Base-by-base conservation (phyloP, 2,113 vertebrate species). In the Bufo gargarizans region DNA sequence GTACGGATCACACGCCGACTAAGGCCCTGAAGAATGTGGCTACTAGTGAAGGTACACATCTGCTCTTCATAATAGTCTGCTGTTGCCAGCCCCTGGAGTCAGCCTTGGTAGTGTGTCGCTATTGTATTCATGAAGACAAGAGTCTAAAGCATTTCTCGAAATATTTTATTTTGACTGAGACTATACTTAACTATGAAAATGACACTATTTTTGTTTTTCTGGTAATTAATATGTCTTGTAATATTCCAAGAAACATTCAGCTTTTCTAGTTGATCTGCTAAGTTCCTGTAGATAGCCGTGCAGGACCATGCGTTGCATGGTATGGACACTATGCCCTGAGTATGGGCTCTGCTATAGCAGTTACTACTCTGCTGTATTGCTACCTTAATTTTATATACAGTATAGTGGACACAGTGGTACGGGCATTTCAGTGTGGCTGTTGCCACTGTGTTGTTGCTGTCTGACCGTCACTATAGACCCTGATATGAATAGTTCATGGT, bases 1-100 rank as follows among this genome's bases (percentile, higher is more conserved):
- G 98, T 94, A 99, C 98, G 49, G 98, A 99, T 96, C 98, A 98
- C 93, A 99, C 98, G 6, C 96, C 98, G 43, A 99, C 97, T 90
- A 98, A 97, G 97, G 96, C 97, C 92, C 96, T 95, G 90, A 99
- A 96, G 95, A 99, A 99, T 99, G 98, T 95, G 91, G 96, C 97
- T 94, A 96, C 97, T 95, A 99, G 95, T 85, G 98, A 99, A 99
- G 98, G 98, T 99, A 97, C 91, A 96, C 94, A 95, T 94, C 95
- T 97, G 95, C 92, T 95, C 90, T 92, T 95, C 91, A 93, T 97
- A 96, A 95, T 86, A 11, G 83, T 79, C 72, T 8, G 58, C 79
- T 86, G 85, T 22, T 45, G 82, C 56, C 81, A 84, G 88, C 63
- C 85, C 63, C 85, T 3, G 63, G 63, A 72, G 65, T 87, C 65